These are phyloP conservation scores for Pempheris klunzingeri DNA, from an alignment of 2,797 vertebrate genomes.

Conservation along the genomic window DNA sequence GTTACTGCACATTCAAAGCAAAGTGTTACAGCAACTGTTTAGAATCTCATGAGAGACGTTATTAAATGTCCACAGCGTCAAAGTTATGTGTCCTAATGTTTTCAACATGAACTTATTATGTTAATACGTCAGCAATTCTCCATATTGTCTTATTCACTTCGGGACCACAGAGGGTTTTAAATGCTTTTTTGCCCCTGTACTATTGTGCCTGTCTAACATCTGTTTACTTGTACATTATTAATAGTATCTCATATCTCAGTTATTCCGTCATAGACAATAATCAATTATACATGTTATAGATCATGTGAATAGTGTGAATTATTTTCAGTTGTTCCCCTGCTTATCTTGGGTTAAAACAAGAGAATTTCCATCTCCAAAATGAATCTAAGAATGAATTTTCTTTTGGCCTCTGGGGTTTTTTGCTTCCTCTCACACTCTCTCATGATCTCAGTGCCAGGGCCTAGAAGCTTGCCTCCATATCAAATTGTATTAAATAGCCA, in stretches of 20 bases:
- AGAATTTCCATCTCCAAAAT: neutral
- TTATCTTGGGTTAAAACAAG: neutral
- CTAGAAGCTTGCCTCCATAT: slow-evolving; percentile 28
- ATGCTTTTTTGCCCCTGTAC: neutral
- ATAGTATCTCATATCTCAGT: neutral
- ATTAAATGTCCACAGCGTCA: neutral
- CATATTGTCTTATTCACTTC: neutral
- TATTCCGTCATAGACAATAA: neutral
- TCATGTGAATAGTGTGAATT: neutral
- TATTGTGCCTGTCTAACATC: neutral
- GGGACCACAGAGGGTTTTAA: neutral
- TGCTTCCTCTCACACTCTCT: slow-evolving; percentile 5
- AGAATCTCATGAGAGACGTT: too few relatives aligned
- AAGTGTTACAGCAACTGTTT: neutral
- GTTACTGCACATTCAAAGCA: neutral
- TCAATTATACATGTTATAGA: neutral
- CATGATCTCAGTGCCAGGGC: neutral
- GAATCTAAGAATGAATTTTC: neutral
- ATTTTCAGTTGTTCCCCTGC: neutral
- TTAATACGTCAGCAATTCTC: neutral
- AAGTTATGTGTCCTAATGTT: neutral
- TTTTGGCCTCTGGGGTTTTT: neutral
- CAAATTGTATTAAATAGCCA: slow-evolving; percentile 42
- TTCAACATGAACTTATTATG: neutral
- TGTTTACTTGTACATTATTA: slow-evolving; percentile 27